A percentile compares a stretch with the other conserved stretches of the same genome.
These are phyloP conservation scores for Monomorium pharaonis DNA, from an alignment of 1,140 invertebrate species.

Conservation along the genomic window DNA sequence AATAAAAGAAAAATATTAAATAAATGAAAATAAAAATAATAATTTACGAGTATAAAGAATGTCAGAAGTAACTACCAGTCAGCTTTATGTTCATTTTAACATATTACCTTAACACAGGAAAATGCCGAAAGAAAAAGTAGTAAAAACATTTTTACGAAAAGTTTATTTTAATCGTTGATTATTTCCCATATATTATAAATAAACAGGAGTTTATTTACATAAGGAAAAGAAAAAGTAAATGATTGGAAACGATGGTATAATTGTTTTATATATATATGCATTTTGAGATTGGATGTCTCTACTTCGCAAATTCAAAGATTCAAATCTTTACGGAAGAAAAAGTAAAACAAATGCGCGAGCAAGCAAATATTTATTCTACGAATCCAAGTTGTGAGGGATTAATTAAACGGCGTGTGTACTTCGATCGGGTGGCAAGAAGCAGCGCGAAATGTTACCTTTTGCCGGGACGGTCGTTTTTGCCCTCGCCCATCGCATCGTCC, in stretches of 20 bases:
- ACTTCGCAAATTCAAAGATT: not conserved
- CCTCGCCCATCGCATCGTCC: constrained; percentile 82
- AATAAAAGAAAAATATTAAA: not conserved
- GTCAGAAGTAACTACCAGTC: not conserved
- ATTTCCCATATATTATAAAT: not conserved
- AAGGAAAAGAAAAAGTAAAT: not conserved
- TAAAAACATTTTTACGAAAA: not conserved
- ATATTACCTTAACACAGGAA: not conserved
- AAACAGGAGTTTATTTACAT: not conserved
- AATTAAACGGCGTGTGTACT: not conserved
- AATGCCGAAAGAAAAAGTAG: not conserved
- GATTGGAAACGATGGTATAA: not conserved
- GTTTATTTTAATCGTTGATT: not conserved
- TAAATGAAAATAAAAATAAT: not conserved
- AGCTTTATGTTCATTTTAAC: not conserved
- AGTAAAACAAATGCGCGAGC: not conserved
- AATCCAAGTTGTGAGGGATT: not conserved
- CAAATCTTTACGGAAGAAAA: not conserved
- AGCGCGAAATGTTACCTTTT: constrained; percentile 77
- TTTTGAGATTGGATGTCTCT: not conserved
- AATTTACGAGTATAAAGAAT: not conserved
- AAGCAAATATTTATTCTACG: not conserved
- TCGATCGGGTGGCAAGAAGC: constrained; percentile 37
- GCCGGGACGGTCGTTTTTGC: constrained; percentile 78
- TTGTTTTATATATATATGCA: not conserved